A percentile compares a stretch with the other conserved stretches of the same genome.
Evolutionary conservation across 1,140 invertebrate genomes (phyloP).

Genomic region (Scaptomyza hsui): DNA sequence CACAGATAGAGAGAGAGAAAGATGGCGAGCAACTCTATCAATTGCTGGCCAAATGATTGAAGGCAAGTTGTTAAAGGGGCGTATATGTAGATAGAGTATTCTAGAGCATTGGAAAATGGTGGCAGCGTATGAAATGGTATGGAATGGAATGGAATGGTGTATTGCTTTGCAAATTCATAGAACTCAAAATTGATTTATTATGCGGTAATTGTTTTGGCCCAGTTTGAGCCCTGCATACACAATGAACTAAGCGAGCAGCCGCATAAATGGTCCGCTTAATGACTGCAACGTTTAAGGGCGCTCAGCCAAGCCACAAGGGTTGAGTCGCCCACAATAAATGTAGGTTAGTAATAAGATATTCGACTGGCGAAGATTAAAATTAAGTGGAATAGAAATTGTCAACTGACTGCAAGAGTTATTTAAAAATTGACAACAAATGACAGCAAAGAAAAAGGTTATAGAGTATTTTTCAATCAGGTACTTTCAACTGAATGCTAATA

Average conservation of each 20-base stretch:
- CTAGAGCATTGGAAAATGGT: too few species aligned
- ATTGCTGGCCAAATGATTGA: conserved; percentile 48
- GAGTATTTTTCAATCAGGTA: too few species aligned
- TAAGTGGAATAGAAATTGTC: conserved; percentile 45
- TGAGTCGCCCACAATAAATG: conserved; percentile 19
- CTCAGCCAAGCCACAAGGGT: conserved; percentile 3
- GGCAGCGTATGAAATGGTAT: too few species aligned
- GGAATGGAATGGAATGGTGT: background rate
- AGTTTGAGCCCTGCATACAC: conserved; percentile 64
- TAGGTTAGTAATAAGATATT: conserved; percentile 66
- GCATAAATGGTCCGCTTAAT: conserved; percentile 49
- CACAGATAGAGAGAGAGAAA: conserved; percentile 16
- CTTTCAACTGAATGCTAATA: conserved; percentile 43
- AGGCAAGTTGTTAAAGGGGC: conserved; percentile 20
- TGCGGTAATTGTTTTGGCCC: conserved; percentile 78
- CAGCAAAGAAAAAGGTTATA: background rate
- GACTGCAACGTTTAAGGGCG: conserved; percentile 33
- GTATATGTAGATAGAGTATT: background rate
- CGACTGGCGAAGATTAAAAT: conserved; percentile 53
- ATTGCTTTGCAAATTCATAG: conserved; percentile 57
- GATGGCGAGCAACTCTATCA: conserved; percentile 40
- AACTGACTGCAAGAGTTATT: conserved; percentile 1
- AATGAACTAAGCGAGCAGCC: conserved; percentile 43
- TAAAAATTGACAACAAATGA: conserved; percentile 1
- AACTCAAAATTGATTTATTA: conserved; percentile 77